phyloP scores from a whole-genome alignment of 2,797 vertebrate species.

The Tamandua tetradactyla region DNA sequence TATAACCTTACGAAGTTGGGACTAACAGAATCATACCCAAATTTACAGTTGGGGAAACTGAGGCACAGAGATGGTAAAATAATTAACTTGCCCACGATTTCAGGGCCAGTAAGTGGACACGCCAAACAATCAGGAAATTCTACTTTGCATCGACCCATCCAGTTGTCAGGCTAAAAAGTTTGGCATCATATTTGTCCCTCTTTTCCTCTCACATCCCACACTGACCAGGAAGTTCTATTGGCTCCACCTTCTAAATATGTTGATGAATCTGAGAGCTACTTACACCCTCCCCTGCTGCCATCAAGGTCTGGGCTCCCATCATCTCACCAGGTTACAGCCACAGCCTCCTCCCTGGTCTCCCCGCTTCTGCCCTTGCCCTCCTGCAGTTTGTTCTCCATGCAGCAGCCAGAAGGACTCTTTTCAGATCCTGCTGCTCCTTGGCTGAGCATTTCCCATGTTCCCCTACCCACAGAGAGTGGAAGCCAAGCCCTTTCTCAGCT shows the following conservation, averaged over 20 bases:
- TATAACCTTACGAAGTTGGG: background rate
- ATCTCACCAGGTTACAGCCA: background rate
- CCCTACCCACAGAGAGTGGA: background rate
- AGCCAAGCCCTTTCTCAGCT: accelerated
- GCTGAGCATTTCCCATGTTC: too few species aligned
- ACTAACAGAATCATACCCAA: too few species aligned
- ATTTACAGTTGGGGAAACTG: background rate
- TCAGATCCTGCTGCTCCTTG: accelerated
- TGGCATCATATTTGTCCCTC: accelerated
- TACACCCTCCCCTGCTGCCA: accelerated
- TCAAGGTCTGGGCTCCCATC: background rate
- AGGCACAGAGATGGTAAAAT: background rate
- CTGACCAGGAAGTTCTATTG: accelerated
- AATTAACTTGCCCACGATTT: background rate
- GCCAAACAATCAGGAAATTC: background rate
- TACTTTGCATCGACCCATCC: background rate
- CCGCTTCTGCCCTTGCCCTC: background rate
- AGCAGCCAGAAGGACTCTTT: background rate
- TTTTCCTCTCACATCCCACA: background rate
- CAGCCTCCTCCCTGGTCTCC: too few species aligned
- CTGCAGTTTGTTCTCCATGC: accelerated
- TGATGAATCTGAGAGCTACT: accelerated
- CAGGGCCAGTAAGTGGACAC: background rate
- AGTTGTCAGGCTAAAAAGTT: background rate
- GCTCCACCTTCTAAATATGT: background rate